These are phyloP conservation scores for Nebria ingens DNA, from an alignment of 1,140 invertebrate species.

Conservation along the genomic window DNA sequence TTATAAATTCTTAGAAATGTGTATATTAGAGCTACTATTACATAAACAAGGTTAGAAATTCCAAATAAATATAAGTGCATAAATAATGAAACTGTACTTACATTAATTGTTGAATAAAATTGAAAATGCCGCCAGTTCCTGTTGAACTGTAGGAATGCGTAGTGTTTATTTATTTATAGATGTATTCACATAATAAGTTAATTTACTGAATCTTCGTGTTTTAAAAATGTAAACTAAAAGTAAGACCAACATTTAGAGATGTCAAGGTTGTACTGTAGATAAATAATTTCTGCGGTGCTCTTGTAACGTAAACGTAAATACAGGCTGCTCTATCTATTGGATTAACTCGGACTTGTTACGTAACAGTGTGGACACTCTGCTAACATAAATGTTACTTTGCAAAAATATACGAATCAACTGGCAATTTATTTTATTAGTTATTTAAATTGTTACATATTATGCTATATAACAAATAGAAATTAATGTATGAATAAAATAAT, in stretches of 20 bases:
- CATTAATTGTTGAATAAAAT: not conserved
- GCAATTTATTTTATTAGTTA: not conserved
- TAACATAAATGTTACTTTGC: not conserved
- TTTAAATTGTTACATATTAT: not conserved
- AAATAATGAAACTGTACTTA: not conserved
- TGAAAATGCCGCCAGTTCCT: not conserved
- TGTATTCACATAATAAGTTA: not conserved
- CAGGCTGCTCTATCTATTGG: not conserved
- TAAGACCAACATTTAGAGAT: not conserved
- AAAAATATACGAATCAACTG: not conserved
- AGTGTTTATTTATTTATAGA: no score
- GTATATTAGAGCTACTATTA: no score
- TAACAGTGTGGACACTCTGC: not conserved
- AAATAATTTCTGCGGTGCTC: not conserved
- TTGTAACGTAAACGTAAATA: not conserved
- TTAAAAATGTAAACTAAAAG: slow-evolving; percentile 1
- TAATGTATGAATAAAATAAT: no score
- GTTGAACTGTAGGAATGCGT: no score
- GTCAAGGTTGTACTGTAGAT: slow-evolving; percentile 4
- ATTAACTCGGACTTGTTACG: not conserved
- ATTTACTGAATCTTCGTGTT: no score
- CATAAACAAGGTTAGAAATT: no score
- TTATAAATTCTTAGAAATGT: no score
- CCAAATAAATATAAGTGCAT: no score
- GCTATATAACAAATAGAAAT: no score